These are phyloP conservation scores for Syrista parreyssii DNA, from an alignment of 2,888 invertebrate genomes.

Conservation along the genomic window DNA sequence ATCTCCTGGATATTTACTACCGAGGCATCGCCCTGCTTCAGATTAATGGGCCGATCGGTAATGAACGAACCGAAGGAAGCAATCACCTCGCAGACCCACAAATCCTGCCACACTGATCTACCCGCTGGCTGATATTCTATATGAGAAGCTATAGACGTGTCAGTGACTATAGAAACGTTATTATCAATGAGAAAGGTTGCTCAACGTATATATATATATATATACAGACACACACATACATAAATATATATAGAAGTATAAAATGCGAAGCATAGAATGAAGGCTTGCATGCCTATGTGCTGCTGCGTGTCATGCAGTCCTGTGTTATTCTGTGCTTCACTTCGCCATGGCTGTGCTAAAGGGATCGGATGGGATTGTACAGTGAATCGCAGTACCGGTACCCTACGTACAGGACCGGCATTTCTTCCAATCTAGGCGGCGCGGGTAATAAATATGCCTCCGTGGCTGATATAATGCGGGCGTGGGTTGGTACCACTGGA, in stretches of 20 bases:
- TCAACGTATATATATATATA: background rate
- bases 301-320: background rate
- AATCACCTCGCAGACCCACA: conserved; percentile 50
- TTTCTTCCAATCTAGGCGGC: conserved; percentile 59
- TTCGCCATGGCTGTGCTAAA: background rate
- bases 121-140: background rate
- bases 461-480: conserved; percentile 9
- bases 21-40: conserved; percentile 27
- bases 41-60: conserved; percentile 61
- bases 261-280: background rate
- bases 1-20: conserved; percentile 10
- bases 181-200: conserved; percentile 36
- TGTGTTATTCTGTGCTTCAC: background rate
- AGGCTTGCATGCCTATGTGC: background rate
- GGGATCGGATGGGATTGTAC: background rate
- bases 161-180: conserved; percentile 28
- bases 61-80: conserved; percentile 50
- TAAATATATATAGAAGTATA: background rate
- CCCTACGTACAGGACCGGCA: conserved; percentile 24
- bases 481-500: conserved; percentile 36
- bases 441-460: conserved; percentile 59
- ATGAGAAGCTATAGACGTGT: background rate
- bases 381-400: background rate
- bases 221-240: too few species aligned
- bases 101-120: conserved; percentile 33